Evolutionary conservation across 2,113 vertebrate species (phyloP), one percentile per base, ranked within the genome.

Genomic region (Verasper variegatus): DNA sequence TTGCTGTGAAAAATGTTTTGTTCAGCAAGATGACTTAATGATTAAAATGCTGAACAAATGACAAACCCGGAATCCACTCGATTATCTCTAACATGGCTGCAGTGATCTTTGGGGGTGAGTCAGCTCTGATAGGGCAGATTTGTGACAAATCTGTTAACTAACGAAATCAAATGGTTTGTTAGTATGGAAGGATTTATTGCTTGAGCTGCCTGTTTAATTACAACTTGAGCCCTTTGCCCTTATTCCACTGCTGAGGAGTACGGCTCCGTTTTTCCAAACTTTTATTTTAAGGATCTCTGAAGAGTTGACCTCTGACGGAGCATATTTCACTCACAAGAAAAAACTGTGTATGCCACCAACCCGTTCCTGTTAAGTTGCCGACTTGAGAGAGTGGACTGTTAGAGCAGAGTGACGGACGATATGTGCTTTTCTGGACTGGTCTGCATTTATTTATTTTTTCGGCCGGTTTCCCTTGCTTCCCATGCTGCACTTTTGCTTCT

Each of bases 401-500:
- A 27, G n/a, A 65, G 40, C 31, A 66, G 65, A 80, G 24, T 49
- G 66, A 66, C 65, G 52, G 61, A 65, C 42, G 81, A 66, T 63
- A 55, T 83, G 52, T 76, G 74, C 56, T 24, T 61, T 47, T 67
- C 65, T 61, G 27, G 73, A 68, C 55, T 52, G 3, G 14, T 66
- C 71, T 66, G 27, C 52, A 54, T 56, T 64, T 70, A 2, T 68
- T 31, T 55, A n/a, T 70, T 15, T 62, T 63, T 37, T 52, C 67
- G 68, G 67, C 71, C 78, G 71, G 35, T 68, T 55, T 59, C 47
- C 24, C 78, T 71, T 40, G 2, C 56, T 75, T 59, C 47, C 24
- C 78, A 68, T 40, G 2, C 56, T 75, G 80, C 60, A 58, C 80
- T 79, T 83, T 78, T 60, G 57, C 26, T n/a, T 62, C 64, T 70